Base-by-base conservation (phyloP, 2,797 vertebrate species). In the Anguilla megastoma region DNA sequence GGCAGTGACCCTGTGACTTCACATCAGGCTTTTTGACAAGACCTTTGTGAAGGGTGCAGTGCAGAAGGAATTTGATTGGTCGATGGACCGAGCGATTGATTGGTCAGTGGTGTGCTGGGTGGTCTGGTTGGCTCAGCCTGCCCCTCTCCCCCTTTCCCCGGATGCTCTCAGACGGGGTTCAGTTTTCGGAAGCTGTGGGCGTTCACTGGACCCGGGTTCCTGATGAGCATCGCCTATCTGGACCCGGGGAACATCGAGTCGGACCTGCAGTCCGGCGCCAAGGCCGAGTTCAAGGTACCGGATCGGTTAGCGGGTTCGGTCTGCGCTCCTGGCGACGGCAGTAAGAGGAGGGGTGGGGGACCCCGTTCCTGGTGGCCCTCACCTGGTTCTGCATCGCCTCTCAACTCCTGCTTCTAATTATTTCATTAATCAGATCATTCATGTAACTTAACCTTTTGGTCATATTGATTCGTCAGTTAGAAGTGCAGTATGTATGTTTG, bases 141-240 rank as follows among this genome's bases (percentile, higher is more conserved):
- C 36, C 33, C 36, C 80, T 56, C 41, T 82, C 0, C 79, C 36
- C 41, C 41, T n/a, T 82, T 10, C 5, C 4, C 0, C 1, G 94
- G 30, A 6, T 24, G 33, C 27, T 12, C 0, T 89, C 88, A 98
- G 92, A 90, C 95, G 0, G 95, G 94, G 88, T 99, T 99, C 88
- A 99, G 98, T 92, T 98, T 99, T 88, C 97, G 98, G 41, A 99
- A 99, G 92, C 97, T 99, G 48, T 99, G 98, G 98, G 98, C 98
- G 5, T 99, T 99, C 92, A 99, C 98, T 0, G 98, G 98, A 54
- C 98, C 98, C 0, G 98, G 98, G 0, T 99, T 96, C 86, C 94
- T 96, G 10, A 96, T 95, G 97, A 97, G 97, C 93, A 97, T 97
- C 0, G 97, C 97, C 12, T 97, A 97, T 89, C 92, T 97, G 85